Evolutionary conservation across 2,113 vertebrate genomes (phyloP).

Genomic region (Tychaedon coryphoeus): DNA sequence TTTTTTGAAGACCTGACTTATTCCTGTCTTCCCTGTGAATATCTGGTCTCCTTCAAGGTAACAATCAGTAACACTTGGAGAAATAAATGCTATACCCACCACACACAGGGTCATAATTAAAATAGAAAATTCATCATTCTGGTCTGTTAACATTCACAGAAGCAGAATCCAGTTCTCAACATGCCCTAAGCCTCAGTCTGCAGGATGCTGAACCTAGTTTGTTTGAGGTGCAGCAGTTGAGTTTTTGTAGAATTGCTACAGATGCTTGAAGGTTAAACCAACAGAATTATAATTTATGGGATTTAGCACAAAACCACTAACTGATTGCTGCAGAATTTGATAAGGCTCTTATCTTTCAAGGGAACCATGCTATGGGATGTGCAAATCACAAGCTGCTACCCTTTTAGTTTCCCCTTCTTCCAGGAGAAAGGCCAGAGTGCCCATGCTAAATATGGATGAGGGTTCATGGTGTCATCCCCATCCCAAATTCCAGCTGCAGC

Average conservation of each 20-base stretch:
- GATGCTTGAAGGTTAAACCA: background rate
- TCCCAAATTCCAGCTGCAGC: background rate
- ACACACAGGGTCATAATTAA: background rate
- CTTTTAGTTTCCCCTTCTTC: background rate
- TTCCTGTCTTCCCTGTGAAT: background rate
- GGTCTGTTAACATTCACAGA: background rate
- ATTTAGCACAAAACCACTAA: background rate
- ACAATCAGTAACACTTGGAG: background rate
- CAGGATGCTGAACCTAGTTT: background rate
- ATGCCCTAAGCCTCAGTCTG: background rate
- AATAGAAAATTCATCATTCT: background rate
- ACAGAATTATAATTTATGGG: background rate
- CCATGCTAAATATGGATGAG: background rate
- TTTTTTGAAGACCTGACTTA: background rate
- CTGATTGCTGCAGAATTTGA: background rate
- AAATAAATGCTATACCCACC: background rate
- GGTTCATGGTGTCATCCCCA: background rate
- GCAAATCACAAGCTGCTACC: background rate
- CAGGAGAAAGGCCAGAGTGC: background rate
- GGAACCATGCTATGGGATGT: background rate
- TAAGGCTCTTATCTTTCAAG: slow-evolving; percentile 21
- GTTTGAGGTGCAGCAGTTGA: background rate
- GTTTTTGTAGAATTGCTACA: background rate
- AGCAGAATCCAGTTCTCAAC: background rate
- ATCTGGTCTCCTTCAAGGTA: background rate